Conservation (phyloP, 2,888 invertebrate genomes). For the Germaria angustata region DNA sequence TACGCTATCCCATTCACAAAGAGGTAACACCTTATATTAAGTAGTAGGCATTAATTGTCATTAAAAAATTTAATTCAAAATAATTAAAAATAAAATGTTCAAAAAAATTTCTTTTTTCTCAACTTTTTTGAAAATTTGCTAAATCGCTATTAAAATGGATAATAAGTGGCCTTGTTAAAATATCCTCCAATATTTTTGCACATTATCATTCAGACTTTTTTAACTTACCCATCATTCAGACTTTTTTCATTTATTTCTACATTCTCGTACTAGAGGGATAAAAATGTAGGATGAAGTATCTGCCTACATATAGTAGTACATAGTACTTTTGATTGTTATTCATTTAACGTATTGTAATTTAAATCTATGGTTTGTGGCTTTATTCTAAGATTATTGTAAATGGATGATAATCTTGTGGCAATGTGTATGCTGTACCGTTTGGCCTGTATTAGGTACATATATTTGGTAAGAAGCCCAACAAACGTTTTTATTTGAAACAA, state of each 20-base stretch:
- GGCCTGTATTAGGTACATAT: slow-evolving; percentile 46
- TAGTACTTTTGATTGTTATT: not conserved
- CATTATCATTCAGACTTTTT: slow-evolving; percentile 12
- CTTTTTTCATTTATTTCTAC: not conserved
- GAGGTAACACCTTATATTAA: too few species aligned
- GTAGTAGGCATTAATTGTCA: too few species aligned
- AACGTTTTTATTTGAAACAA: slow-evolving; percentile 49
- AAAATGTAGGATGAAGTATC: not conserved
- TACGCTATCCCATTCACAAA: too few species aligned
- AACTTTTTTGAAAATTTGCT: too few species aligned
- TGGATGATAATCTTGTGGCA: slow-evolving; percentile 7
- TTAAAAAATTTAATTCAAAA: too few species aligned
- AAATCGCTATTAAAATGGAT: too few species aligned
- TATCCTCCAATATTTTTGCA: not conserved
- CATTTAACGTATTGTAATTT: slow-evolving; percentile 59
- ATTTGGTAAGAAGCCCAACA: slow-evolving; percentile 63
- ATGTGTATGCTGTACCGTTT: slow-evolving; percentile 18
- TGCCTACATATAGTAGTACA: too few species aligned
- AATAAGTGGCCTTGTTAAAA: slow-evolving; percentile 6
- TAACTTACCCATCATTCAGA: not conserved
- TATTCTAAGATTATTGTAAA: slow-evolving; percentile 37
- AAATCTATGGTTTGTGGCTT: slow-evolving; percentile 64
- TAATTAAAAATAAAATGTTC: too few species aligned
- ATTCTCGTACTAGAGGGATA: too few species aligned
- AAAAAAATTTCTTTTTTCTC: too few species aligned